Base-by-base conservation (phyloP, 2,113 vertebrate genomes). In the Tupaia tana region DNA sequence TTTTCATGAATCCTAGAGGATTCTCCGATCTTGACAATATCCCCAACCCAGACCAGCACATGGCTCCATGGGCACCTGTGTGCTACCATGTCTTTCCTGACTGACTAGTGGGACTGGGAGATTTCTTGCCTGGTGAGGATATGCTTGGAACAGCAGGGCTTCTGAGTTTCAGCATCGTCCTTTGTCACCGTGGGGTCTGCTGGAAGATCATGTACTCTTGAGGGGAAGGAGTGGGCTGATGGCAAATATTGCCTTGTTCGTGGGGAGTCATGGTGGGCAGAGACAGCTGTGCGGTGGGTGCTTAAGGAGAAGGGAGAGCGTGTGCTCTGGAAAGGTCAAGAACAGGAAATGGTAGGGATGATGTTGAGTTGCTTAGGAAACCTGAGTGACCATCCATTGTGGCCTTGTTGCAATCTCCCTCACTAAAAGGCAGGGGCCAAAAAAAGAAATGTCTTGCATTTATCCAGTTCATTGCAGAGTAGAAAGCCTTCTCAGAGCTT, bases 281-380 rank as follows among this genome's bases (percentile, higher is more conserved):
- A 81, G 86, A n/a, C 9, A 27, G 70, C 91, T 61, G 54, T 92
- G 56, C 63, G 19, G 16, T 7, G 16, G 9, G 64, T 66, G 8
- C 52, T 78, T 6, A 2, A 2, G 8, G 52, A 86, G 52, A 75
- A 25, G n/a, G 0, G 4, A 89, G 10, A 25, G 29, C 6, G 10
- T 24, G 11, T 79, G 10, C 69, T 94, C 63, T 87, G 95, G 29
- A 67, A 93, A 75, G 77, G 34, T 77, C 77, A 34, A 66, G 69
- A 78, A 69, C 52, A 81, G 81, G 82, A 75, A 81, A 63, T 27
- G 29, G 7, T 56, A 74, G 61, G 58, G 31, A 75, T 13, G 56
- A 61, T 16, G 1, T 31, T 69, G 84, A 73, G 54, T 69, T 88
- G 22, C 19, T 82, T 1, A 10, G 81, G 59, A 86, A 85, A 74